phyloP scores from a whole-genome alignment of 2,113 vertebrate genomes.

The Perca flavescens region DNA sequence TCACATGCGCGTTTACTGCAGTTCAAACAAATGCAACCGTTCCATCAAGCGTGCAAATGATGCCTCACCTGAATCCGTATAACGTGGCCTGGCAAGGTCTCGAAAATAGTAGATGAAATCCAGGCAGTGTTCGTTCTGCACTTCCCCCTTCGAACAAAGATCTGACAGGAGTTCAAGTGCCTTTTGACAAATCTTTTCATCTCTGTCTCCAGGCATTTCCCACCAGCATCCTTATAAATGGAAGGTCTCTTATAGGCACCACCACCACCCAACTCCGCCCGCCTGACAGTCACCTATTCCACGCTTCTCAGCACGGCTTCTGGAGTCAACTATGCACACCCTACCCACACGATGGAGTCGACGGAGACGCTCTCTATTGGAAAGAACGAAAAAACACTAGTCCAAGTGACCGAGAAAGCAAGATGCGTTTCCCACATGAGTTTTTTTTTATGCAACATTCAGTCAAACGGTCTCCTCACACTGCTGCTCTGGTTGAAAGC shows the following conservation, averaged over 20 bases:
- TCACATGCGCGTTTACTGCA: constrained; percentile 19
- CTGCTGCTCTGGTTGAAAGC: constrained; percentile 47
- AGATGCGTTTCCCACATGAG: constrained; percentile 2
- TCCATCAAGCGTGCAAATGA: constrained; percentile 11
- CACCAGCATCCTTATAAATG: constrained; percentile 96
- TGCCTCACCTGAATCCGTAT: constrained; percentile 91
- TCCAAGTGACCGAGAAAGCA: constrained; percentile 36
- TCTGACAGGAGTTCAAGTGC: constrained; percentile 96
- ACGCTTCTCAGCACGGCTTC: constrained; percentile 53
- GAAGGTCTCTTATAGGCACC: constrained; percentile 85
- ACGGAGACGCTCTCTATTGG: constrained; percentile 12
- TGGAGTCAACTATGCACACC: constrained; percentile 57
- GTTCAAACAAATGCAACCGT: background rate
- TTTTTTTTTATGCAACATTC: constrained; percentile 22
- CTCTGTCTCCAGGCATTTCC: constrained; percentile 98
- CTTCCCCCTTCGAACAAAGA: constrained; percentile 95
- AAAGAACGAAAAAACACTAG: background rate
- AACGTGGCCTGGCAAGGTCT: constrained; percentile 92
- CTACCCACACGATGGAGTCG: constrained; percentile 52
- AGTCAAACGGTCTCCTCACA: constrained; percentile 18
- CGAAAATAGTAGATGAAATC: constrained; percentile 97
- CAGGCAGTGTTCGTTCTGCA: constrained; percentile 95
- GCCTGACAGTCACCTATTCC: constrained; percentile 57
- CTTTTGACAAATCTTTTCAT: constrained; percentile 98
- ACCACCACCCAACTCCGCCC: constrained; percentile 61